phyloP scores from a whole-genome alignment of 2,113 vertebrate genomes.

The Xiphophorus couchianus region DNA sequence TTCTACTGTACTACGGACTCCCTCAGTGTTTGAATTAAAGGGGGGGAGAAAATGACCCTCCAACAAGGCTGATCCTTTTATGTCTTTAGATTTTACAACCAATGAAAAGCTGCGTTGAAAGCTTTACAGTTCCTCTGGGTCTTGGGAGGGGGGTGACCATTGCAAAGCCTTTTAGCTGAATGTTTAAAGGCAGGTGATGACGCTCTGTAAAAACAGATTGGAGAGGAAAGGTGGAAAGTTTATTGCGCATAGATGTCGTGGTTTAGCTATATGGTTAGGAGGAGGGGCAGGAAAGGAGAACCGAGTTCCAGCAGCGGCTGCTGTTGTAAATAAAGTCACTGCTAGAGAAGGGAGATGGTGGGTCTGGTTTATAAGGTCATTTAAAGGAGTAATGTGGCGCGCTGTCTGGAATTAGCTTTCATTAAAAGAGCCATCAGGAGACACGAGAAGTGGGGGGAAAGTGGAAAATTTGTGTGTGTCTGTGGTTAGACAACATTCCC shows the following conservation, averaged over 20 bases:
- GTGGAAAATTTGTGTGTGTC: slow-evolving; percentile 17
- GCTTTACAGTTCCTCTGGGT: slow-evolving; percentile 70
- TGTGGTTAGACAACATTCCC: slow-evolving; percentile 23
- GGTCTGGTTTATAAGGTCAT: slow-evolving; percentile 77
- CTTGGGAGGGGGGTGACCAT: slow-evolving; percentile 61
- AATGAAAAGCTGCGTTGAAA: slow-evolving; percentile 73
- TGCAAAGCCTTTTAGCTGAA: slow-evolving; percentile 70
- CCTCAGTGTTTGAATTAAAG: slow-evolving; percentile 46
- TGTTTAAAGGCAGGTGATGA: slow-evolving; percentile 66
- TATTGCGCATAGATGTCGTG: slow-evolving; percentile 60
- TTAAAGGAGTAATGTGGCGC: slow-evolving; percentile 75
- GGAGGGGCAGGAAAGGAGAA: slow-evolving; percentile 31
- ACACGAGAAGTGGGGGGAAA: slow-evolving; percentile 24
- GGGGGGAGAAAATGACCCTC: slow-evolving; percentile 32
- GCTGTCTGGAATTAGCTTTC: slow-evolving; percentile 73
- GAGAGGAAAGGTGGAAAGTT: slow-evolving; percentile 68
- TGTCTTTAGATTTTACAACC: slow-evolving; percentile 70
- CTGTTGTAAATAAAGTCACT: slow-evolving; percentile 72
- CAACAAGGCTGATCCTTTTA: slow-evolving; percentile 63
- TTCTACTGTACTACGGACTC: slow-evolving; percentile 1
- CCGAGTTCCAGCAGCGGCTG: slow-evolving; percentile 59
- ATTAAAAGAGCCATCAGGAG: slow-evolving; percentile 70
- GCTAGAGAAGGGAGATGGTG: slow-evolving; percentile 56
- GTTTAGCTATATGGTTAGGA: slow-evolving; percentile 40
- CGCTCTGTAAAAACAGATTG: slow-evolving; percentile 67